Base-by-base conservation (phyloP, 35 echinoderm and acorn worm genomes). In the Apostichopus parvimensis region DNA sequence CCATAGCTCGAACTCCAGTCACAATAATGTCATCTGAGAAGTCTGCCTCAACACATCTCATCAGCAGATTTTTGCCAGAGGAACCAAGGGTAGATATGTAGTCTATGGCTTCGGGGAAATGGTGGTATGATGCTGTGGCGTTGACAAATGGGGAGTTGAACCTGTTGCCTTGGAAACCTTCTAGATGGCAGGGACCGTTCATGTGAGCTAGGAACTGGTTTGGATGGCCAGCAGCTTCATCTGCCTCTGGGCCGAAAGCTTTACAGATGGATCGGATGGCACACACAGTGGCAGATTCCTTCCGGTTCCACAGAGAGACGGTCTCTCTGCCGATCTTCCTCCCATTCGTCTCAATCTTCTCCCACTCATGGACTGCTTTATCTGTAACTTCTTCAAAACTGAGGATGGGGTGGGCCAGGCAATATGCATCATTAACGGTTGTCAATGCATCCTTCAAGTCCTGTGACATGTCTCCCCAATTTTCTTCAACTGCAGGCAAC, bases 361-460 rank as follows among this genome's bases (percentile, higher is more conserved):
- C 92, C 92, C 95, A 96, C 45, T 93, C 92, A 45, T 0, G 57
- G 53, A 96, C 55, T 15, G 88, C 92, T 91, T 92, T 92, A 14
- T 79, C 79, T 14, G 94, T 88, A 15, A 90, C 64, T 17, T 90
- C 88, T 28, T 90, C 1, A 54, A 90, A 77, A 1, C 66, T 70
- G 7, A 90, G 64, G 12, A 90, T 77, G 21, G 88, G 88, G 55
- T 90, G 88, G 6, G 72, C 88, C 4, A 70, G 57, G 64, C 88
- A 90, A 24, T 90, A 90, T 0, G 64, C 57, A 77, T 90, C 88
- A 56, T 77, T 90, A 0, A 90, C 88, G 0, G 21, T 77, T 23
- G 28, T 11, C 5, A 90, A 11, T 2, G 2, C 54, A 6, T 77
- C 9, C 55, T 90, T 90, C 15, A 68, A 18, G 2, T 17, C 53